Conservation (phyloP, 2,888 invertebrate genomes). For the Athalia circularis region DNA sequence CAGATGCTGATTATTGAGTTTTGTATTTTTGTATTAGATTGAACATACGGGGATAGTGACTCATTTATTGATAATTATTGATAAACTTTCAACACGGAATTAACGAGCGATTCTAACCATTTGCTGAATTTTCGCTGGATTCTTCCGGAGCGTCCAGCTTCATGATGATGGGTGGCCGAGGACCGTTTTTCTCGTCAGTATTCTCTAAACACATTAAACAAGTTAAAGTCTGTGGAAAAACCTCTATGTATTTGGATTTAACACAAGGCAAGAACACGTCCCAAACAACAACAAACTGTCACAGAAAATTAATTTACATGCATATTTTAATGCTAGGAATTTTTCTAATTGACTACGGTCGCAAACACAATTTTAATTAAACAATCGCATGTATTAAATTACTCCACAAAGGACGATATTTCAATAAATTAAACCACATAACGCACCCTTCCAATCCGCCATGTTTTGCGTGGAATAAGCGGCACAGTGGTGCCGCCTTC, state of each 20-base stretch:
- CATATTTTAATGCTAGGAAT: conserved; percentile 1
- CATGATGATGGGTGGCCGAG: conserved; percentile 62
- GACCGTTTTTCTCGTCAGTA: conserved; percentile 62
- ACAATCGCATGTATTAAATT: background rate
- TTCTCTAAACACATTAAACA: conserved; percentile 57
- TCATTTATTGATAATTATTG: conserved; percentile 16
- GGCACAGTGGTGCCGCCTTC: conserved; percentile 50
- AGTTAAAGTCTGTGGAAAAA: conserved; percentile 9
- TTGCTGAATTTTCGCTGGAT: conserved; percentile 63
- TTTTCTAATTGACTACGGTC: background rate
- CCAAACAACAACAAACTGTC: conserved; percentile 45
- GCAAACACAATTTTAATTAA: conserved; percentile 4
- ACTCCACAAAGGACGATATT: conserved; percentile 22
- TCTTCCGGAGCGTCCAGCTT: conserved; percentile 68
- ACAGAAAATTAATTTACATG: conserved; percentile 15
- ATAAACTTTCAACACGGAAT: conserved; percentile 15
- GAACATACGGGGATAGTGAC: background rate
- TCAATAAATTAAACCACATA: conserved; percentile 58
- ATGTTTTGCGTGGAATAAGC: conserved; percentile 59
- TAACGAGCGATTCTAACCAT: conserved; percentile 58
- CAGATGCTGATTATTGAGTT: background rate
- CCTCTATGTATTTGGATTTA: background rate
- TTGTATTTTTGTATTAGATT: background rate
- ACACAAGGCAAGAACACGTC: background rate
- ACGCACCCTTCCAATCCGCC: conserved; percentile 71